Conservation (phyloP, 2,113 vertebrate species). For the Mustelus asterias region DNA sequence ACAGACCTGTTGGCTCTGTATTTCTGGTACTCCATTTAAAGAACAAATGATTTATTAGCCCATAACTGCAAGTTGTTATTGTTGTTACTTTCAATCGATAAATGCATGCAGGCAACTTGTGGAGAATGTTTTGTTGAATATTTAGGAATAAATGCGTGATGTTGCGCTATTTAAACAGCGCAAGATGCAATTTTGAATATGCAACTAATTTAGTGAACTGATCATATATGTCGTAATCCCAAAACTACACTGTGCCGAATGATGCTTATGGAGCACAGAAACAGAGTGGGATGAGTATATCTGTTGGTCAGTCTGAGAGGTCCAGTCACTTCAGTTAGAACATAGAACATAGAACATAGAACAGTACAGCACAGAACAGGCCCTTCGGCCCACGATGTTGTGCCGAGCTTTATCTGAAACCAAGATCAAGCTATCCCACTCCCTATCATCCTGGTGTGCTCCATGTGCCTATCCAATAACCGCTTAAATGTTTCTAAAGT, state of each 20-base stretch:
- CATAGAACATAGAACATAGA: no score
- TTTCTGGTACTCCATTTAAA: not conserved
- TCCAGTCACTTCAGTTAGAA: not conserved
- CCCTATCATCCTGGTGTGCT: no score
- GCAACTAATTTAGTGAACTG: not conserved
- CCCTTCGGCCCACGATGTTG: no score
- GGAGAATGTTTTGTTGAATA: not conserved
- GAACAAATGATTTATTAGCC: no score
- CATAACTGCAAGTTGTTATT: not conserved
- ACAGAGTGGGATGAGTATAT: not conserved
- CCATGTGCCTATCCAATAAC: no score
- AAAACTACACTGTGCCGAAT: not conserved
- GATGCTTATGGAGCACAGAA: not conserved
- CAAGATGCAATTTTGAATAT: not conserved
- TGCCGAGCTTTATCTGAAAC: no score
- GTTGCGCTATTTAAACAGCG: not conserved
- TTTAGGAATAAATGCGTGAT: not conserved
- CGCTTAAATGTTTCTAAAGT: no score
- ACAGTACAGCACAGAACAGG: no score
- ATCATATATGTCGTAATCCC: not conserved
- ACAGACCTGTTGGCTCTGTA: no score
- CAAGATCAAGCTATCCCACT: no score
- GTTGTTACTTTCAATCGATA: not conserved
- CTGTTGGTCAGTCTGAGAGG: not conserved
- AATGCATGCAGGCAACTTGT: not conserved